Percentiles rank a stretch among this genome's conserved stretches.
Conservation (phyloP, 1,140 invertebrate genomes). For the Ganaspis sp. region DNA sequence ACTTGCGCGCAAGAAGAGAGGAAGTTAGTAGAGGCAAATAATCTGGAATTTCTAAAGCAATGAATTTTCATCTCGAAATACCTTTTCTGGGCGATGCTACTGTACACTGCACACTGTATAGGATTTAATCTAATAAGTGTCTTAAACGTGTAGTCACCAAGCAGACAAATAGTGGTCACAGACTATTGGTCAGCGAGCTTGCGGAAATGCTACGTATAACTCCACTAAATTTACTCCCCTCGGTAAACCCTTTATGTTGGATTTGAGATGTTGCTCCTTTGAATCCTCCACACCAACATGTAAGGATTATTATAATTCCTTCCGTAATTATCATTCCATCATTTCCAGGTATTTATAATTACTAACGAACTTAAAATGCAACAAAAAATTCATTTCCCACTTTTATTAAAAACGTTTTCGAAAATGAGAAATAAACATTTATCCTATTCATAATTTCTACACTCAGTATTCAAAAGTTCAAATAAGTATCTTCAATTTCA, state of each 20-base stretch:
- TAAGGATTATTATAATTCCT: not conserved
- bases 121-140: constrained; percentile 64
- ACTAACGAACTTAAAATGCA: too few relatives aligned
- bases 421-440: too few relatives aligned
- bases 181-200: constrained; percentile 60
- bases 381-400: too few relatives aligned
- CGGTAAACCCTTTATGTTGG: constrained; percentile 49
- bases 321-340: not conserved
- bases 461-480: too few relatives aligned
- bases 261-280: not conserved
- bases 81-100: not conserved
- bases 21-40: not conserved
- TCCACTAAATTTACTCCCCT: constrained; percentile 52
- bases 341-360: not conserved
- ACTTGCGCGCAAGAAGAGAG: not conserved
- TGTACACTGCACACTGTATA: constrained; percentile 13
- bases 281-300: not conserved
- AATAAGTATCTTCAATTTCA: too few relatives aligned
- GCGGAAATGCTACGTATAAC: constrained; percentile 63
- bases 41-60: not conserved
- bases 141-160: constrained; percentile 65
- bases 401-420: too few relatives aligned
- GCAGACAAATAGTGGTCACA: constrained; percentile 66
- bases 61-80: constrained; percentile 1
- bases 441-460: too few relatives aligned